Percentiles rank a stretch among this genome's conserved stretches.
Conservation (phyloP, 2,113 vertebrate species). For the Colossoma macropomum region DNA sequence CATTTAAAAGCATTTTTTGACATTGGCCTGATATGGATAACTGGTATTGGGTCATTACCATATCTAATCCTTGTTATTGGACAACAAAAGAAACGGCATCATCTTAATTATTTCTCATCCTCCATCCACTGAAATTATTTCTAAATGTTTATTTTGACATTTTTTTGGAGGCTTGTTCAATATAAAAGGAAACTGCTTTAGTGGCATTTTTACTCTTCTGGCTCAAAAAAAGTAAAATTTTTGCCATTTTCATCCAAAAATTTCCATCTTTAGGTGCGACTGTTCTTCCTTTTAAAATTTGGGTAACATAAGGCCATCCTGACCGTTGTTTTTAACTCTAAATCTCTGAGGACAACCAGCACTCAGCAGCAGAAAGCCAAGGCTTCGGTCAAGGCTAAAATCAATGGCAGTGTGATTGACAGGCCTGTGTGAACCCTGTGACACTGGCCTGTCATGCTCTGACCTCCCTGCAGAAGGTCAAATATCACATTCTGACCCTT, state of each 20-base stretch:
- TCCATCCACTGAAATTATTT: no score
- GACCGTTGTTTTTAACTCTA: not conserved
- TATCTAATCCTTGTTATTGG: no score
- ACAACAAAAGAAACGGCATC: no score
- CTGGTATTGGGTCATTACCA: no score
- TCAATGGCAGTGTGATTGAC: conserved; percentile 36
- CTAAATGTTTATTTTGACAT: no score
- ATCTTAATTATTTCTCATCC: no score
- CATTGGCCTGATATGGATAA: no score
- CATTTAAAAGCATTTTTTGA: no score
- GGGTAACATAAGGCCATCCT: not conserved
- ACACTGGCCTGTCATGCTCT: not conserved
- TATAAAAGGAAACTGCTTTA: no score
- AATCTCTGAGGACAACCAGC: conserved; percentile 1
- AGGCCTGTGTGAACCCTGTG: conserved; percentile 18
- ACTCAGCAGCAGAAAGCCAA: not conserved
- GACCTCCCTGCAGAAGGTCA: not conserved
- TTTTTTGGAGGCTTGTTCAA: no score
- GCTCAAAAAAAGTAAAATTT: no score
- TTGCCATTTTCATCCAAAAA: not conserved
- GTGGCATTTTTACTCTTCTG: no score
- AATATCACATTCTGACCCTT: conserved; percentile 20
- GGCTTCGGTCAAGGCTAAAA: conserved; percentile 6
- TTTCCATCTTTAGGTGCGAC: not conserved
- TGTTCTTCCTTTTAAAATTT: not conserved